phyloP scores from a whole-genome alignment of 37 sponge, comb jelly and placozoan genomes.

The Axinella damicornis region DNA sequence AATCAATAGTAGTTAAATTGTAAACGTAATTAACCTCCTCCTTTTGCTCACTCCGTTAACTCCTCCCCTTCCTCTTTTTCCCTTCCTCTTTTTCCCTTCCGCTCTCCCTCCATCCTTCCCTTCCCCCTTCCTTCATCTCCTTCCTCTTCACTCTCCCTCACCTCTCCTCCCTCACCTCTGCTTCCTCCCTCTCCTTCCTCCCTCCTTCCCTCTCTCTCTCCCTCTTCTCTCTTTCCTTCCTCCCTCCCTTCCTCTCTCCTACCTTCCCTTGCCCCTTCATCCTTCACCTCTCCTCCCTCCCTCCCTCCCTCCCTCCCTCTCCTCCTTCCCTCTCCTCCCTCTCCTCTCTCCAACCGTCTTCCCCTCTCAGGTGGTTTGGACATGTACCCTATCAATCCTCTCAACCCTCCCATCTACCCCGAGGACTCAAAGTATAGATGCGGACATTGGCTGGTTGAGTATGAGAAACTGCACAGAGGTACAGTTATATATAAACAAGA shows the following conservation, averaged over 20 bases:
- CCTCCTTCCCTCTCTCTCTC: not conserved
- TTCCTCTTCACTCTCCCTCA: not conserved
- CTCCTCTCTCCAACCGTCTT: slow-evolving; percentile 6
- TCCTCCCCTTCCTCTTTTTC: not conserved
- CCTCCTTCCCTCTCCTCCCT: not conserved
- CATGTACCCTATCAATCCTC: slow-evolving; percentile 30
- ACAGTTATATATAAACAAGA: too few relatives aligned
- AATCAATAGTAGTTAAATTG: too few relatives aligned
- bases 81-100: not conserved
- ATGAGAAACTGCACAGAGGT: slow-evolving; percentile 56
- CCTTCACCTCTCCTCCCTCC: not conserved
- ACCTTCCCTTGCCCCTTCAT: not conserved
- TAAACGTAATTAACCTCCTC: too few relatives aligned
- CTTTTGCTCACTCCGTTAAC: too few relatives aligned
- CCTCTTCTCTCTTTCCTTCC: not conserved
- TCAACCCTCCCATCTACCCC: slow-evolving; percentile 29
- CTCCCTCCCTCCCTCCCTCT: not conserved
- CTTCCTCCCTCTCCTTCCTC: not conserved
- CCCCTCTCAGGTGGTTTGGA: slow-evolving; percentile 14
- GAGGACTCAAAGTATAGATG: slow-evolving; percentile 37
- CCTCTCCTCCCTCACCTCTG: not conserved
- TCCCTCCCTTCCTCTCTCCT: slow-evolving; percentile 26
- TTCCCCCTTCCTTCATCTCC: not conserved
- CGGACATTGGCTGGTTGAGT: slow-evolving; percentile 53
- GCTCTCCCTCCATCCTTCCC: slow-evolving; percentile 20